Percentiles rank a stretch among this genome's conserved stretches.
These are phyloP conservation scores for Gnathonemus echidnorhynchus DNA, from an alignment of 2,113 vertebrate species.

Conservation along the genomic window DNA sequence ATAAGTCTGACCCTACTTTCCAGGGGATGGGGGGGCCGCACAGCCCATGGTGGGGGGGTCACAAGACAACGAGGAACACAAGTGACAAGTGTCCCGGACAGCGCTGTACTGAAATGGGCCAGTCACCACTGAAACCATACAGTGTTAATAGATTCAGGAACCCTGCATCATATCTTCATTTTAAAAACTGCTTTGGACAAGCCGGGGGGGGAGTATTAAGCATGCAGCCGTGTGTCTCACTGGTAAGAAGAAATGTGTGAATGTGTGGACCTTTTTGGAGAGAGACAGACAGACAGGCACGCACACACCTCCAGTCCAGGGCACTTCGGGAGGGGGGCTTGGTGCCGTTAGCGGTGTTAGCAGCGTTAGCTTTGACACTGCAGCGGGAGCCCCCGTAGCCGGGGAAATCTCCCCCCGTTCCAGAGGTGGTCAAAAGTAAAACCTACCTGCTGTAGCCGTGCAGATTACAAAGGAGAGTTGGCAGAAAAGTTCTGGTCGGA, in stretches of 20 bases:
- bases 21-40: neutral
- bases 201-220: neutral
- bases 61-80: neutral
- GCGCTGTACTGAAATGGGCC: neutral
- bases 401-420: neutral
- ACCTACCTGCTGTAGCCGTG: neutral
- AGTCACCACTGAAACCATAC: neutral
- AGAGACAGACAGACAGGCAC: neutral
- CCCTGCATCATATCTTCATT: neutral
- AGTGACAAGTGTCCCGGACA: neutral
- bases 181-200: neutral
- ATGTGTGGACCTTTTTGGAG: neutral
- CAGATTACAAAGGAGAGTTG: neutral
- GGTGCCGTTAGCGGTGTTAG: neutral
- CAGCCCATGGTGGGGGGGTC: neutral
- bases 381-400: neutral
- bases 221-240: neutral
- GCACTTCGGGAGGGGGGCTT: neutral
- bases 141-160: neutral
- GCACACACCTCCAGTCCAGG: neutral
- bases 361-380: neutral
- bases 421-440: neutral
- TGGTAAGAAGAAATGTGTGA: neutral
- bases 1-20: neutral
- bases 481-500: neutral